These are phyloP conservation scores for Gambusia affinis DNA, from an alignment of 2,113 vertebrate species.

Conservation along the genomic window DNA sequence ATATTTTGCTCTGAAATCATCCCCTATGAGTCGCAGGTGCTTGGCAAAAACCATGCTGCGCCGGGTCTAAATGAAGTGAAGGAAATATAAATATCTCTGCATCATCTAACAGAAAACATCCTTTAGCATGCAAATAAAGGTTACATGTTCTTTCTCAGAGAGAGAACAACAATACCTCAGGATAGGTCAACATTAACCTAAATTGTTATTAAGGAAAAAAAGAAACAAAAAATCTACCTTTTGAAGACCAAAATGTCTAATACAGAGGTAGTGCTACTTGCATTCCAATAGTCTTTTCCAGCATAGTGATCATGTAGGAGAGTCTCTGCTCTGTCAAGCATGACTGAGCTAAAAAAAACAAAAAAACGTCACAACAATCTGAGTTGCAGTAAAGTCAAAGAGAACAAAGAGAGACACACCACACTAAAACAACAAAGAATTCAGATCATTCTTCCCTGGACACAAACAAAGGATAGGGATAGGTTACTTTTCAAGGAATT, in stretches of 20 bases:
- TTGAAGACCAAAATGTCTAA: background rate
- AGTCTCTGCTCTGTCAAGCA: slow-evolving; percentile 97
- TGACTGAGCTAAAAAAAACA: slow-evolving; percentile 74
- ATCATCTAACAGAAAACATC: background rate
- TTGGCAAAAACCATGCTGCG: slow-evolving; percentile 97
- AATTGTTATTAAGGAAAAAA: background rate
- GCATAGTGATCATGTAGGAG: slow-evolving; percentile 97
- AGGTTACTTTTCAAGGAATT: no score
- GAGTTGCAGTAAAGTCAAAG: background rate
- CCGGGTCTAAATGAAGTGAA: slow-evolving; percentile 81
- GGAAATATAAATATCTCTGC: background rate
- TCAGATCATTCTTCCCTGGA: slow-evolving; percentile 7
- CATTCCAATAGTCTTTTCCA: slow-evolving; percentile 96
- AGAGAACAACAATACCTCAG: background rate
- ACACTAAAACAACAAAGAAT: slow-evolving; percentile 1
- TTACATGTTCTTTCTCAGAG: background rate
- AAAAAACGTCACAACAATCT: background rate
- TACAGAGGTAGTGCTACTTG: slow-evolving; percentile 63
- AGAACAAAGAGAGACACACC: background rate
- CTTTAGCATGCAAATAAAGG: background rate
- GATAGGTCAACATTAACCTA: no score
- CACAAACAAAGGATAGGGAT: background rate
- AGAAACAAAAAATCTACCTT: background rate
- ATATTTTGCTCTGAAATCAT: slow-evolving; percentile 84
- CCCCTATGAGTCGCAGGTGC: slow-evolving; percentile 88